phyloP scores from a whole-genome alignment of 2,113 vertebrate species.

The Podarcis muralis region DNA sequence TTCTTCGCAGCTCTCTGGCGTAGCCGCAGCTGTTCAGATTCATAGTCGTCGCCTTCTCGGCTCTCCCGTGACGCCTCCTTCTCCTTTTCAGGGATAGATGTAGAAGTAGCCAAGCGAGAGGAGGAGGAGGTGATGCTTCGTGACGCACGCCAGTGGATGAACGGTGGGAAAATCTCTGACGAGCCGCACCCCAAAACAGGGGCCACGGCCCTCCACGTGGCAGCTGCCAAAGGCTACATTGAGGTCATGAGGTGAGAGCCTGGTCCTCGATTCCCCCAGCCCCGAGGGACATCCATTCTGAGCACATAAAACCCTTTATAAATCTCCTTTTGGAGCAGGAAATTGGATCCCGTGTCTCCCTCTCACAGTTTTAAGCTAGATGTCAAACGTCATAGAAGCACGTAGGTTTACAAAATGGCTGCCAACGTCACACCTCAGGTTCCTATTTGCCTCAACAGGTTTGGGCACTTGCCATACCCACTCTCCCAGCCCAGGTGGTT shows the following conservation, averaged over 20 bases:
- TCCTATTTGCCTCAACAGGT: neutral
- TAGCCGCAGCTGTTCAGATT: too few relatives aligned
- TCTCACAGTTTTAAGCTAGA: neutral
- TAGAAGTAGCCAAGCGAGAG: slow-evolving; percentile 83
- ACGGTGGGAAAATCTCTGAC: slow-evolving; percentile 76
- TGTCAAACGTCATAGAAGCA: too few relatives aligned
- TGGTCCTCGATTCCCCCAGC: neutral
- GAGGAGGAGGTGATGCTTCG: slow-evolving; percentile 87
- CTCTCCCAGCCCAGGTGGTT: neutral
- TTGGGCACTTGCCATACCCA: neutral
- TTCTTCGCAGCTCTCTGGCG: neutral
- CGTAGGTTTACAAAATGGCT: too few relatives aligned
- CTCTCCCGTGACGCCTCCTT: neutral
- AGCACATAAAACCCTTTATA: neutral
- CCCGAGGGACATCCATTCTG: neutral
- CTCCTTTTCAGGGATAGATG: slow-evolving; percentile 80
- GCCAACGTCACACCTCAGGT: neutral
- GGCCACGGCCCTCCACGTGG: slow-evolving; percentile 89
- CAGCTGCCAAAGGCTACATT: slow-evolving; percentile 90
- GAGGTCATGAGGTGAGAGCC: slow-evolving; percentile 87
- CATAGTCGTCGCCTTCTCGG: rapidly evolving
- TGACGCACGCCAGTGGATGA: slow-evolving; percentile 85
- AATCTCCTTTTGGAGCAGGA: neutral
- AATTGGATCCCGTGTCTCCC: neutral
- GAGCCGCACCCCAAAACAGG: slow-evolving; percentile 82